These are phyloP conservation scores for Panagrolaimus sp. DNA, from an alignment of 1,140 invertebrate species.

Conservation along the genomic window DNA sequence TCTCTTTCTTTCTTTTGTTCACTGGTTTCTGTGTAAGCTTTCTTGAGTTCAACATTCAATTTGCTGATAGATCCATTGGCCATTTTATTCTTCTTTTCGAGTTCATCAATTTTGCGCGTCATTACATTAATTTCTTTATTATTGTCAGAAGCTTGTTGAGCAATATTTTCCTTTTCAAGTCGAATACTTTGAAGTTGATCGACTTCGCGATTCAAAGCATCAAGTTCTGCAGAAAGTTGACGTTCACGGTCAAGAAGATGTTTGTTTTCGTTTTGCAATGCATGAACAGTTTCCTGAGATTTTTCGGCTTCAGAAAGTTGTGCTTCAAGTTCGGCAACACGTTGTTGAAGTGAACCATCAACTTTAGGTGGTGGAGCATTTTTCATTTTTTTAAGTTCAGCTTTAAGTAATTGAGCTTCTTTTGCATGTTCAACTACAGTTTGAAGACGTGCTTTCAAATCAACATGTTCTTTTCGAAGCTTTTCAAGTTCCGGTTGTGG, in stretches of 20 bases:
- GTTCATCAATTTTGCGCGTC: background rate
- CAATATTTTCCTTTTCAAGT: background rate
- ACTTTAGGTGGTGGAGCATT: too few relatives aligned
- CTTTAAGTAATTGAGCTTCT: background rate
- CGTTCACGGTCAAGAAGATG: too few relatives aligned
- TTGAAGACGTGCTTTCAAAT: constrained; percentile 57
- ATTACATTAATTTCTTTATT: background rate
- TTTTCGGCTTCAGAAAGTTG: too few relatives aligned
- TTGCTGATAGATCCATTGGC: constrained; percentile 2
- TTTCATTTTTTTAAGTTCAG: too few relatives aligned
- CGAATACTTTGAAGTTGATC: background rate
- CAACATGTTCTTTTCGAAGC: constrained; percentile 75
- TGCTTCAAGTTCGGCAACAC: too few relatives aligned
- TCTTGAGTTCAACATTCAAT: background rate
- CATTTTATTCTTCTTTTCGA: background rate
- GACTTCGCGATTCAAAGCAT: background rate
- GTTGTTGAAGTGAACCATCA: too few relatives aligned
- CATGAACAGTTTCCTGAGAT: too few relatives aligned
- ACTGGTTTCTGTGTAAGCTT: constrained; percentile 6
- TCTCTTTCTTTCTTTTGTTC: background rate
- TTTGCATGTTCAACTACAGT: constrained; percentile 77
- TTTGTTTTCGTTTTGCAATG: too few relatives aligned
- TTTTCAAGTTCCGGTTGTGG: constrained; percentile 79
- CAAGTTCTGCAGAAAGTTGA: background rate
- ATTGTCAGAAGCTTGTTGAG: background rate